These are phyloP conservation scores for Cyphomyrus plagiostoma DNA, from an alignment of 2,113 vertebrate species.

Conservation along the genomic window DNA sequence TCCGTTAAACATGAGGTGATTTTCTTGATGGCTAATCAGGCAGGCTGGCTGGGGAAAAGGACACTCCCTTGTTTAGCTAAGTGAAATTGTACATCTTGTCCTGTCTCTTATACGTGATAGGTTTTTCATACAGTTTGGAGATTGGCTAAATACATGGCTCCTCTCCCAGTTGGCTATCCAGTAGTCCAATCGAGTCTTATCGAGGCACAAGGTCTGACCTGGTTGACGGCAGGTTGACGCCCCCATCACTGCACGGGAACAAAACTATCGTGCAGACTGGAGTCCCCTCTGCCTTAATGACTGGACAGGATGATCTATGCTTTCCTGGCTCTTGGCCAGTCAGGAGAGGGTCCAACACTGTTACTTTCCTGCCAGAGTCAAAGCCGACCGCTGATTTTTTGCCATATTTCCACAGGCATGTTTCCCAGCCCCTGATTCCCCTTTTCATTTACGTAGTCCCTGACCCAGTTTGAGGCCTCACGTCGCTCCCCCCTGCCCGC, in stretches of 20 bases:
- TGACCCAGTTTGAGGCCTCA: conserved; percentile 17
- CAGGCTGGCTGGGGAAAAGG: neutral
- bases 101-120: neutral
- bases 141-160: neutral
- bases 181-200: neutral
- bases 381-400: conserved; percentile 19
- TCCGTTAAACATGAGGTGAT: neutral
- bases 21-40: neutral
- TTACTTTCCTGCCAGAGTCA: conserved; percentile 26
- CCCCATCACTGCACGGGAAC: conserved; percentile 12
- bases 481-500: neutral
- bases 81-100: neutral
- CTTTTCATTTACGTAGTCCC: neutral
- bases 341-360: conserved; percentile 16
- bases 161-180: neutral
- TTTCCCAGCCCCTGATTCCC: neutral
- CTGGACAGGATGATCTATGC: conserved; percentile 27
- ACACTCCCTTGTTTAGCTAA: neutral
- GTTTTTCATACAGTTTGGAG: neutral
- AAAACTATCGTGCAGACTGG: conserved; percentile 14
- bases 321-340: conserved; percentile 14
- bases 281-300: conserved; percentile 17
- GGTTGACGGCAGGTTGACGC: conserved; percentile 1
- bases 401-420: neutral
- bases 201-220: neutral